phyloP scores from a whole-genome alignment of 2,113 vertebrate genomes.

The Rhineura floridana region DNA sequence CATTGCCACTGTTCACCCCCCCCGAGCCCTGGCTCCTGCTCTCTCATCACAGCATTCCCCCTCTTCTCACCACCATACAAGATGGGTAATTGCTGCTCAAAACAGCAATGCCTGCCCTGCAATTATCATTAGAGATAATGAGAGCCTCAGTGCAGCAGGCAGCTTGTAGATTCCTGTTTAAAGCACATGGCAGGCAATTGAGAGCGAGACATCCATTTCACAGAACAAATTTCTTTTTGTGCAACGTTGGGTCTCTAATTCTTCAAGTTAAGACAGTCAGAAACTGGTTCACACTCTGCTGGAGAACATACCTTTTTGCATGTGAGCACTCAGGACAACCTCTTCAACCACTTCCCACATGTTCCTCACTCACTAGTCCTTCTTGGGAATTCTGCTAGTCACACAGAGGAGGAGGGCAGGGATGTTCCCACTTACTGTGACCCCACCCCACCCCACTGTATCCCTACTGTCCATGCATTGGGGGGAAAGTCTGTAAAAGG shows the following conservation, averaged over 20 bases:
- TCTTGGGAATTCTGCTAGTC: neutral
- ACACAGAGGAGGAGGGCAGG: too few relatives aligned
- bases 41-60: neutral
- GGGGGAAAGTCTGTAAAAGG: neutral
- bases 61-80: conserved; percentile 31
- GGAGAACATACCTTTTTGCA: neutral
- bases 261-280: neutral
- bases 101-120: conserved; percentile 58
- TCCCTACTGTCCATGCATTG: neutral
- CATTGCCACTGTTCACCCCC: conserved; percentile 3
- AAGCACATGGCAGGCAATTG: conserved; percentile 50
- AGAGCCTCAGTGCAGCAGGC: conserved; percentile 49
- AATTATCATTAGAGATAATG: conserved; percentile 74
- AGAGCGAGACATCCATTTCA: conserved; percentile 2
- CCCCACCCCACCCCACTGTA: neutral
- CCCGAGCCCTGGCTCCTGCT: neutral
- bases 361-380: neutral
- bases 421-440: neutral
- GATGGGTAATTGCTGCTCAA: conserved; percentile 52
- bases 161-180: conserved; percentile 57
- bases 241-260: neutral
- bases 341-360: neutral
- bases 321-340: neutral
- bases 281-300: neutral
- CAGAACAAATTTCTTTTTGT: conserved; percentile 13